phyloP scores from a whole-genome alignment of 2,888 invertebrate genomes.

The Drosophila picticornis region DNA sequence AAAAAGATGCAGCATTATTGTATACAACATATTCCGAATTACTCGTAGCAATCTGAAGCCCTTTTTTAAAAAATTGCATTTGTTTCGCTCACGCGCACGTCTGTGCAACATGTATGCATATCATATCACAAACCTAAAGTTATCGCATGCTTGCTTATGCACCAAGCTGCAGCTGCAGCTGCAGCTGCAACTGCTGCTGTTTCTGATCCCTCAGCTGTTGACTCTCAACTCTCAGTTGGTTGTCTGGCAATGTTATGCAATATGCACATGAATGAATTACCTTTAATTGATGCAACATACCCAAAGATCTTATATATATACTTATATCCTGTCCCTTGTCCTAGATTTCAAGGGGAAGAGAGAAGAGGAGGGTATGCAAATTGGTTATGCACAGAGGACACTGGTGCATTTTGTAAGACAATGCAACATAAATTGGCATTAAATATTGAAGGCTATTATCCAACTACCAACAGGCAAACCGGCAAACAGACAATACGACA shows the following conservation, averaged over 20 bases:
- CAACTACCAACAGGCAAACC: slow-evolving; percentile 44
- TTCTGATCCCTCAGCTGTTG: slow-evolving; percentile 10
- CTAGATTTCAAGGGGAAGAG: neutral
- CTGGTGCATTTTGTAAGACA: slow-evolving; percentile 43
- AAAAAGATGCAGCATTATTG: neutral
- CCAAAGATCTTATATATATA: slow-evolving; percentile 10
- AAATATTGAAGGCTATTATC: slow-evolving; percentile 74
- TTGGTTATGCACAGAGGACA: slow-evolving; percentile 14
- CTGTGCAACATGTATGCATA: slow-evolving; percentile 56
- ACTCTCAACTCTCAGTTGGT: slow-evolving; percentile 18
- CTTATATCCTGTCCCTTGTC: neutral
- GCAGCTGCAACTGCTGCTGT: neutral
- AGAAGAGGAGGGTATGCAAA: neutral
- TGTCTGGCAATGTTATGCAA: slow-evolving; percentile 62
- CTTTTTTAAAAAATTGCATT: neutral
- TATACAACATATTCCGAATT: neutral
- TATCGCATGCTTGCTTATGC: slow-evolving; percentile 43
- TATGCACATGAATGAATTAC: slow-evolving; percentile 77
- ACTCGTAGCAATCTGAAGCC: neutral
- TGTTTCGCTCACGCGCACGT: slow-evolving; percentile 20
- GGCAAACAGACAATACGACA: slow-evolving; percentile 7
- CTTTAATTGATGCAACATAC: slow-evolving; percentile 78
- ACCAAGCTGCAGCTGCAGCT: neutral
- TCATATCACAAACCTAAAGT: slow-evolving; percentile 50
- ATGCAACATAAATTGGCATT: slow-evolving; percentile 79